Conservation (phyloP, 2,888 invertebrate genomes). For the Amphipoea lucens region DNA sequence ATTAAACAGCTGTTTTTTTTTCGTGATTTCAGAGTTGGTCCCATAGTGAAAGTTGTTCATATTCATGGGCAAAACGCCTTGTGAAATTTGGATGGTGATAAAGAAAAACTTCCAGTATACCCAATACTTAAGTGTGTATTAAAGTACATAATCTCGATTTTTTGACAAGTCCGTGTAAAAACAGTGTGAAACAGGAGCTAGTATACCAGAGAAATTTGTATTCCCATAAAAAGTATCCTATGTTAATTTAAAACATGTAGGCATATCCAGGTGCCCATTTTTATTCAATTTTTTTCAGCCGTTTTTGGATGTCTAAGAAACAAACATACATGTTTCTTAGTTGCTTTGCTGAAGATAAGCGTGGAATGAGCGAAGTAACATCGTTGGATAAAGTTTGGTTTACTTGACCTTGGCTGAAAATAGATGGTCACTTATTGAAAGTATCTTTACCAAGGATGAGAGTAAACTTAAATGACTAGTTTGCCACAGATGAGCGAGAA, state of each 20-base stretch:
- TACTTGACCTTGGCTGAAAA: neutral
- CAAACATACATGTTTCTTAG: neutral
- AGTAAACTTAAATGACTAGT: neutral
- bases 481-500: neutral
- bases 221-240: neutral
- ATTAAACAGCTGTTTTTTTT: too few relatives aligned
- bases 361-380: neutral
- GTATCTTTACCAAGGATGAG: too few relatives aligned
- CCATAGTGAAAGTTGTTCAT: too few relatives aligned
- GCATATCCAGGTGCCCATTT: too few relatives aligned
- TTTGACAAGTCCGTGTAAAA: too few relatives aligned
- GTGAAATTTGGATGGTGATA: too few relatives aligned
- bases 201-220: neutral
- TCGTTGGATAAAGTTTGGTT: neutral
- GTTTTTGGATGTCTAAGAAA: neutral
- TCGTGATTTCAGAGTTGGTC: too few relatives aligned
- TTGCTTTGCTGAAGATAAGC: neutral
- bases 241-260: neutral
- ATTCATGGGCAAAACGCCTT: too few relatives aligned
- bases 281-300: neutral
- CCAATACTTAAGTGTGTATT: too few relatives aligned
- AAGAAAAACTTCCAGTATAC: too few relatives aligned
- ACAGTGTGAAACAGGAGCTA: too few relatives aligned
- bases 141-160: too few relatives aligned
- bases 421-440: neutral